Evolutionary conservation across 1,140 invertebrate species (phyloP).

Genomic region (Arion vulgaris): DNA sequence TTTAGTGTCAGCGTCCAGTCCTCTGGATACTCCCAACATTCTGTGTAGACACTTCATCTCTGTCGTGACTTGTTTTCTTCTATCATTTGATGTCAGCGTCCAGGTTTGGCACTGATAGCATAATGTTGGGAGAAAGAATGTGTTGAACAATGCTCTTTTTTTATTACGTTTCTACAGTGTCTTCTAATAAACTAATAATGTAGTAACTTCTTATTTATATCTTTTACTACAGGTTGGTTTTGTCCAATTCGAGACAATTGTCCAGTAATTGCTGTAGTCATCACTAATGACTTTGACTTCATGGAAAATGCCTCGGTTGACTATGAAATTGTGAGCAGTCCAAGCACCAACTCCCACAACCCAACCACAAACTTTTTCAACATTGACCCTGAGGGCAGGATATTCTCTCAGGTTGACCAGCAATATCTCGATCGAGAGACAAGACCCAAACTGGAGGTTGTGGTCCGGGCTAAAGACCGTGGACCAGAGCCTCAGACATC

Average conservation of each 20-base stretch:
- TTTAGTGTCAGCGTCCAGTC: too few species aligned
- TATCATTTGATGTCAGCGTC: too few species aligned
- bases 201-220: neutral
- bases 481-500: slow-evolving; percentile 41
- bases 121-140: too few species aligned
- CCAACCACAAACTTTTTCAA: slow-evolving; percentile 25
- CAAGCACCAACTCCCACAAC: neutral
- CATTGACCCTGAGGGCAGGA: slow-evolving; percentile 32
- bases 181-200: too few species aligned
- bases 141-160: too few species aligned
- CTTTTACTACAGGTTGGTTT: neutral
- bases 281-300: slow-evolving; percentile 46
- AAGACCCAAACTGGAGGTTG: slow-evolving; percentile 42
- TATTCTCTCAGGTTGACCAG: slow-evolving; percentile 37
- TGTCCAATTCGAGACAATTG: slow-evolving; percentile 1
- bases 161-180: too few species aligned
- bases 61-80: too few species aligned
- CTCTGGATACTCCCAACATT: too few species aligned
- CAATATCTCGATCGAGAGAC: slow-evolving; percentile 47
- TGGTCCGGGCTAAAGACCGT: slow-evolving; percentile 47
- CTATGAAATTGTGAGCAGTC: slow-evolving; percentile 38
- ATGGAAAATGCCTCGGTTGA: slow-evolving; percentile 47
- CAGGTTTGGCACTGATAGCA: too few species aligned
- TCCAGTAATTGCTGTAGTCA: slow-evolving; percentile 23
- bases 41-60: too few species aligned